Evolutionary conservation across 1,140 invertebrate genomes (phyloP).

Genomic region (Orussus abietinus): DNA sequence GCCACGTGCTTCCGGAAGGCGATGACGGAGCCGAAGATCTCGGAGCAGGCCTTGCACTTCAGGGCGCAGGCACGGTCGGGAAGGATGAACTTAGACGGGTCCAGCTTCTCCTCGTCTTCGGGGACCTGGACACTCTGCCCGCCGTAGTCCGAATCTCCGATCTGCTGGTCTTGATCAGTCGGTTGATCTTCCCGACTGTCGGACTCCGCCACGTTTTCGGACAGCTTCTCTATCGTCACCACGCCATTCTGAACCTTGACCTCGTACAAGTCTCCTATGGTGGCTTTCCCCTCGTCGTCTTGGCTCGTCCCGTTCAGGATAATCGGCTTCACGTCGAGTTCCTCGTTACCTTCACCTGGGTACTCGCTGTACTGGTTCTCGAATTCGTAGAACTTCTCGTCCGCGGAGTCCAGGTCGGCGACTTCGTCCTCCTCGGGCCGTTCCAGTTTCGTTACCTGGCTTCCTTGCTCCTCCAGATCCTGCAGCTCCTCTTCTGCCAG

Average conservation of each 20-base stretch:
- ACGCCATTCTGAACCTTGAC: slow-evolving; percentile 34
- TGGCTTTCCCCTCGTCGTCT: background rate
- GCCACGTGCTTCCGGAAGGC: slow-evolving; percentile 46
- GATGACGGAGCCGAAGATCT: slow-evolving; percentile 36
- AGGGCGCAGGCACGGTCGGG: slow-evolving; percentile 16
- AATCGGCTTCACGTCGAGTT: slow-evolving; percentile 21
- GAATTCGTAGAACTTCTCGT: slow-evolving; percentile 41
- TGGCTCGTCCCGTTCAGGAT: slow-evolving; percentile 21
- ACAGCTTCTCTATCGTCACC: slow-evolving; percentile 32
- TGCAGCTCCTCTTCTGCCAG: slow-evolving; percentile 29
- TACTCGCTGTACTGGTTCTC: slow-evolving; percentile 45
- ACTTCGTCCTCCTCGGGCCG: slow-evolving; percentile 7
- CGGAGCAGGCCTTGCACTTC: slow-evolving; percentile 44
- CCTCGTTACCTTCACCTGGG: slow-evolving; percentile 5
- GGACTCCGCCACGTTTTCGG: slow-evolving; percentile 23
- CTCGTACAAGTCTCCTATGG: slow-evolving; percentile 28
- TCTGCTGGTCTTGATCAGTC: slow-evolving; percentile 8
- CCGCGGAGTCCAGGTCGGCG: slow-evolving; percentile 15
- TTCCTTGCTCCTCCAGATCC: slow-evolving; percentile 28
- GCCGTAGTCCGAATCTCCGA: too few relatives aligned
- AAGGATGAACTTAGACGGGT: background rate
- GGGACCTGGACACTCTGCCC: too few relatives aligned
- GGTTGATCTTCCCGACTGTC: background rate
- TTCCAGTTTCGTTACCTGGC: slow-evolving; percentile 12
- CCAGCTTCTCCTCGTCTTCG: background rate